phyloP scores from a whole-genome alignment of 2,888 invertebrate genomes.

The Acleris holmiana region DNA sequence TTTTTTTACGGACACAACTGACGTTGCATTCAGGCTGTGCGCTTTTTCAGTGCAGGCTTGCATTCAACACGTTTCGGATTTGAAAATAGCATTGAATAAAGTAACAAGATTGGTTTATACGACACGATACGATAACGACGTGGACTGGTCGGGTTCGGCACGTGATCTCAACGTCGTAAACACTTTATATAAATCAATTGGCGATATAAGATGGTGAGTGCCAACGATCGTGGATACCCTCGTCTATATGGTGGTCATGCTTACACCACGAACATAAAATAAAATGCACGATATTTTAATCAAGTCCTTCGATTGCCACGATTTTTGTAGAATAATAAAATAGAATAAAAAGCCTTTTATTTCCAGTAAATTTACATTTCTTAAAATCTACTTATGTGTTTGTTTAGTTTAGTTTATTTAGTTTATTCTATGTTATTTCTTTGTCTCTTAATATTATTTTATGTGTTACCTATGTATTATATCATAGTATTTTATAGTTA shows the following conservation, averaged over 20 bases:
- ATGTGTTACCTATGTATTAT: no score
- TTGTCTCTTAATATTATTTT: no score
- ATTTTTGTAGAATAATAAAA: no score
- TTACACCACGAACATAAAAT: no score
- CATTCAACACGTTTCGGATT: constrained; percentile 49
- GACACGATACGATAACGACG: constrained; percentile 3
- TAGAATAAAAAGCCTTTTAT: neutral
- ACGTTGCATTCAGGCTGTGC: constrained; percentile 49
- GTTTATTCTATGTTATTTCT: neutral
- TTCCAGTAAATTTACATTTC: neutral
- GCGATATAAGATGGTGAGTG: no score
- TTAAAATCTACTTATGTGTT: neutral
- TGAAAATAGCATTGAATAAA: constrained; percentile 53
- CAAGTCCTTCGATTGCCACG: no score
- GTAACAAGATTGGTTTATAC: constrained; percentile 43
- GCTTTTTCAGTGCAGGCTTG: constrained; percentile 51
- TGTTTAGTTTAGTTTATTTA: neutral
- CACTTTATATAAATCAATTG: no score
- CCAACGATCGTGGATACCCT: no score
- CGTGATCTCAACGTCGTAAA: no score
- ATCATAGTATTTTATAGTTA: no score
- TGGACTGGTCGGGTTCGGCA: neutral
- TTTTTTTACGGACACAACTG: constrained; percentile 43
- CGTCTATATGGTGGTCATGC: no score
- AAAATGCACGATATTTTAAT: no score